Percentiles rank a stretch among this genome's conserved stretches.
Conservation (phyloP, 2,797 vertebrate species). For the Trichosurus vulpecula region DNA sequence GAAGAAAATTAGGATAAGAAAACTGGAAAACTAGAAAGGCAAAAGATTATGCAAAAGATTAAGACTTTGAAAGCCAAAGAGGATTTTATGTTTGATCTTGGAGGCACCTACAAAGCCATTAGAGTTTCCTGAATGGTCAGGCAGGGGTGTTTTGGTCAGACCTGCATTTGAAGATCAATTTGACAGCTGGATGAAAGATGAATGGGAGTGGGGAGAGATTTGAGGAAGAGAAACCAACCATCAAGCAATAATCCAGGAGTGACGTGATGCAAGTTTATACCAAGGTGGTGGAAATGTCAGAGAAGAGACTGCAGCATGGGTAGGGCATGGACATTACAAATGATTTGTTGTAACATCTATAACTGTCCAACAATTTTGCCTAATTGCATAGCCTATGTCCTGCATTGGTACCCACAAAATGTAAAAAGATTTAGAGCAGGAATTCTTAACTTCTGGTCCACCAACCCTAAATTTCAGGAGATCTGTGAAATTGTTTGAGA, state of each 20-base stretch:
- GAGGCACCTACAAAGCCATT: background rate
- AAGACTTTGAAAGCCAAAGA: too few relatives aligned
- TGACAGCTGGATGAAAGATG: background rate
- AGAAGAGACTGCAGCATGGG: background rate
- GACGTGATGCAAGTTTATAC: background rate
- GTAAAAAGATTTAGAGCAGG: background rate
- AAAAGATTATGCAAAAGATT: too few relatives aligned
- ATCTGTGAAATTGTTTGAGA: background rate
- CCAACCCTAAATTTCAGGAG: background rate
- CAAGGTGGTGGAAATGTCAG: background rate
- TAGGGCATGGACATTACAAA: background rate
- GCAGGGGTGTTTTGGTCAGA: background rate
- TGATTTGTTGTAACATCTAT: background rate
- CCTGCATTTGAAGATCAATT: background rate
- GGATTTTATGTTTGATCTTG: too few relatives aligned
- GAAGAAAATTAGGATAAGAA: too few relatives aligned
- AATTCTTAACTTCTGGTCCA: background rate
- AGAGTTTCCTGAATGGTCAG: background rate
- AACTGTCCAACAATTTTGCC: background rate
- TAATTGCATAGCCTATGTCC: background rate
- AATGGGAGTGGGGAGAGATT: background rate
- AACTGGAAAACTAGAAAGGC: too few relatives aligned
- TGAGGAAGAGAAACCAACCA: background rate
- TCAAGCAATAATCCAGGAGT: background rate
- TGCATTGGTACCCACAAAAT: background rate